Percentiles rank a stretch among this genome's conserved stretches.
phyloP scores from a whole-genome alignment of 1,140 invertebrate genomes.

The Drosophila lacteicornis region DNA sequence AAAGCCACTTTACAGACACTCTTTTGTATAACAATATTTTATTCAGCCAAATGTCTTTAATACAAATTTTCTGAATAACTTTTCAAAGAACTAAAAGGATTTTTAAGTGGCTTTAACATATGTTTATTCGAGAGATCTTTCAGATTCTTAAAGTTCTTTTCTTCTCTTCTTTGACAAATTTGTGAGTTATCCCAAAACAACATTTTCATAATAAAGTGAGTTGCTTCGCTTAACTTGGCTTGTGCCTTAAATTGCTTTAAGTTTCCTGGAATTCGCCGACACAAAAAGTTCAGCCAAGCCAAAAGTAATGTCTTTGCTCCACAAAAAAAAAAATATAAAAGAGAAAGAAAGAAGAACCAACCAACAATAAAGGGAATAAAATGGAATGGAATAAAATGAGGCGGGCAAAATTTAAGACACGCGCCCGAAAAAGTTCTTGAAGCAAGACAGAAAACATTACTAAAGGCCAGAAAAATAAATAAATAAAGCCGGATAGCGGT shows the following conservation, averaged over 20 bases:
- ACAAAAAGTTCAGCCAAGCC: conserved; percentile 27
- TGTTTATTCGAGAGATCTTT: not conserved
- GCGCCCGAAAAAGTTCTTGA: conserved; percentile 66
- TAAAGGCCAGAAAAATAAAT: conserved; percentile 4
- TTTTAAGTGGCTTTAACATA: too few relatives aligned
- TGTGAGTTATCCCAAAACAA: not conserved
- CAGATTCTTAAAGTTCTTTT: not conserved
- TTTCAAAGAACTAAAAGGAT: too few relatives aligned
- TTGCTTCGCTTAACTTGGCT: conserved; percentile 15
- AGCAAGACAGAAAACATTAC: conserved; percentile 55
- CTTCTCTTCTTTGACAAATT: not conserved
- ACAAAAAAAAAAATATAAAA: conserved; percentile 18
- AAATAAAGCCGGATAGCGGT: conserved; percentile 11
- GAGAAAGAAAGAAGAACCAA: conserved; percentile 8
- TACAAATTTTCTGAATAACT: too few relatives aligned
- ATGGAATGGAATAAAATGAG: conserved; percentile 20
- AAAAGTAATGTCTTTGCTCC: conserved; percentile 22
- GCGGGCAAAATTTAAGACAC: conserved; percentile 40
- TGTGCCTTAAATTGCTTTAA: conserved; percentile 25
- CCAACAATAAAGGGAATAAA: conserved; percentile 16
- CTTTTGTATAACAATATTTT: too few relatives aligned
- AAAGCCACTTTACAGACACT: too few relatives aligned
- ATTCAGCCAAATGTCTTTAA: too few relatives aligned
- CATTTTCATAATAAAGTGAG: conserved; percentile 6
- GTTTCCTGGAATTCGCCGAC: conserved; percentile 37